phyloP scores from a whole-genome alignment of 2,113 vertebrate species.

The Siniperca chuatsi region DNA sequence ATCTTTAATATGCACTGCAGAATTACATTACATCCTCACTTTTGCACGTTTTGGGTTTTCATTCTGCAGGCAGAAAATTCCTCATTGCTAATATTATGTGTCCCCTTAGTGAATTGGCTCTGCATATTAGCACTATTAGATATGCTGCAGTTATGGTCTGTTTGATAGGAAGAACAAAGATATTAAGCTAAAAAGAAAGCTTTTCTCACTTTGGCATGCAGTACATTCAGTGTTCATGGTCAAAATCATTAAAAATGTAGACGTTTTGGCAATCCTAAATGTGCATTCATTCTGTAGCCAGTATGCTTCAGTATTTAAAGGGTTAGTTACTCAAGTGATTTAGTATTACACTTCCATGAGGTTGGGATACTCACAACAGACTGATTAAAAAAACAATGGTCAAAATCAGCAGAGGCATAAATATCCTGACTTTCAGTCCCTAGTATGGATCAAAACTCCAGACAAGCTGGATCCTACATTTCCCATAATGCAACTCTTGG shows the following conservation, averaged over 20 bases:
- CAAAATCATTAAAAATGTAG: not conserved
- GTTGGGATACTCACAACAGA: not conserved
- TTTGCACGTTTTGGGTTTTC: constrained; percentile 20
- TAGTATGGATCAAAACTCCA: not conserved
- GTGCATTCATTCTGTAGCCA: too few species aligned
- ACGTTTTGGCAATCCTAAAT: not conserved
- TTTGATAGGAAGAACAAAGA: not conserved
- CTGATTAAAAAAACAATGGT: not conserved
- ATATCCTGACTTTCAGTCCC: not conserved
- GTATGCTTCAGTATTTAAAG: not conserved
- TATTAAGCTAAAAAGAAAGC: not conserved
- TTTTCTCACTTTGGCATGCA: not conserved
- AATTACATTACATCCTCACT: constrained; percentile 17
- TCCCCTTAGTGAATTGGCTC: constrained; percentile 22
- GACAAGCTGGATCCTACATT: not conserved
- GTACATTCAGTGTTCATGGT: not conserved
- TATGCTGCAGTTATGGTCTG: not conserved
- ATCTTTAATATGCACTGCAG: not conserved
- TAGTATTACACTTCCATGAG: not conserved
- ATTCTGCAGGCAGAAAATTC: not conserved
- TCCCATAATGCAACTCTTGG: not conserved
- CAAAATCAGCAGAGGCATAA: not conserved
- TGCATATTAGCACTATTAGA: constrained; percentile 16
- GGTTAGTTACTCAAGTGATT: not conserved
- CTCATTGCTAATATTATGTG: constrained; percentile 33